Evolutionary conservation across 53 echinoderm and acorn worm genomes (phyloP).

Genomic region (Echinarachnius parma): DNA sequence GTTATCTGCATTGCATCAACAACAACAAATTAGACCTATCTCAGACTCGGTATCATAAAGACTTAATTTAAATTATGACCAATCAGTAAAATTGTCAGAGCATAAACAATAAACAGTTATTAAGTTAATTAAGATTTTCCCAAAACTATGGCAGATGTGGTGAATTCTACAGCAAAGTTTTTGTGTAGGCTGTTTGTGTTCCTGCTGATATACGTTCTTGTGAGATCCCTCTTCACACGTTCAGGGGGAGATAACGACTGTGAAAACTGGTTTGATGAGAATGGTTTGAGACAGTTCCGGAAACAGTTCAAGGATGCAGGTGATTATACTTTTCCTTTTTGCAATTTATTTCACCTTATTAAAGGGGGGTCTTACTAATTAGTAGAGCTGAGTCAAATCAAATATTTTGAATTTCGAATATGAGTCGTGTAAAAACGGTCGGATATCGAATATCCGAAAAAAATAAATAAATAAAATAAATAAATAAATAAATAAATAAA

Average conservation of each 20-base stretch:
- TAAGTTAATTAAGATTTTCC: too few relatives aligned
- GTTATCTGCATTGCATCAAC: too few relatives aligned
- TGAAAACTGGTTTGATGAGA: conserved; percentile 18
- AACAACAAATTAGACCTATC: too few relatives aligned
- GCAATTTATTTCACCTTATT: not conserved
- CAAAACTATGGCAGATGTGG: conserved; percentile 24
- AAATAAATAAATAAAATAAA: not conserved
- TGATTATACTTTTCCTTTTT: not conserved
- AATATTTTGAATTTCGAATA: too few relatives aligned
- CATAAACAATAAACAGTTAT: too few relatives aligned
- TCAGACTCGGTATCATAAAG: too few relatives aligned
- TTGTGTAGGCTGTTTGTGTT: conserved; percentile 1
- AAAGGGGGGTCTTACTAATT: too few relatives aligned
- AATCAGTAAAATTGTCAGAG: too few relatives aligned
- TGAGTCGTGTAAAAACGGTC: too few relatives aligned
- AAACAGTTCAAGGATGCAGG: conserved; percentile 12
- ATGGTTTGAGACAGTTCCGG: conserved; percentile 7
- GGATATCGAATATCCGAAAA: too few relatives aligned
- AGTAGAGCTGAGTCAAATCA: too few relatives aligned
- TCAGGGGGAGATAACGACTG: conserved; percentile 8
- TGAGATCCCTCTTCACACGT: not conserved
- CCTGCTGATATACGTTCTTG: conserved; percentile 8
- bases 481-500: not conserved
- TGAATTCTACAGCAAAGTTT: not conserved
- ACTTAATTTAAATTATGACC: too few relatives aligned